Evolutionary conservation across 1,140 invertebrate genomes (phyloP), one percentile per base, ranked within the genome.

Genomic region (Philopotamus ludificatus): DNA sequence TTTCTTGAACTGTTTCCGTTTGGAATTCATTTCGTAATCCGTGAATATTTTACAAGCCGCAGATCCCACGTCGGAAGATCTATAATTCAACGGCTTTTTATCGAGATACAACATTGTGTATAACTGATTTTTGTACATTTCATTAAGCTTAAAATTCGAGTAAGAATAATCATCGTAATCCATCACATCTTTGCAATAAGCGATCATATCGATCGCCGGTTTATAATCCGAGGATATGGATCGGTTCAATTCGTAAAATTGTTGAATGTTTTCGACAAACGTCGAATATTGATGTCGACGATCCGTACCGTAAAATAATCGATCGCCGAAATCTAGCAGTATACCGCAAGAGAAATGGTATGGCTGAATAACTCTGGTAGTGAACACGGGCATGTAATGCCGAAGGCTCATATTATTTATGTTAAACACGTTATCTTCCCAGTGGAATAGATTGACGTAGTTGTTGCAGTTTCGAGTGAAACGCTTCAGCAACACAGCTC

Each of bases 151-250:
- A 39, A 47, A 57, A 50, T 71, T 58, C 41, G 69, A 63, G 34
- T 65, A 65, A 23, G 66, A 49, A 54, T 65, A 71, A 47, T 71
- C 69, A 71, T 71, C 69, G 63, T 71, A 71, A 66, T 71, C 69
- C 69, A 71, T 28, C 16, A 71, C 20, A 55, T 71, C 66, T 60
- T 63, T 59, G 34, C 69, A 65, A 39, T 54, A 65, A 20, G 58
- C n/a, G 8, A 60, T 57, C 50, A 70, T 50, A 50, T 71, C 69
- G 12, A 68, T 58, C 2, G 55, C 41, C 9, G 66, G 66, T 61
- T 59, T 68, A 55, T 71, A 71, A 47, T 59, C 50, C 2, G 50
- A 53, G 18, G 42, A 58, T 0, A 68, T 47, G 23, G 22, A 49
- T 10, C 66, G 53, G 58, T 68, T 71, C 9, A 45, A 51, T 41